A percentile compares a stretch with the other conserved stretches of the same genome.
These are phyloP conservation scores for Aricia agestis DNA, from an alignment of 1,140 invertebrate species.

Conservation along the genomic window DNA sequence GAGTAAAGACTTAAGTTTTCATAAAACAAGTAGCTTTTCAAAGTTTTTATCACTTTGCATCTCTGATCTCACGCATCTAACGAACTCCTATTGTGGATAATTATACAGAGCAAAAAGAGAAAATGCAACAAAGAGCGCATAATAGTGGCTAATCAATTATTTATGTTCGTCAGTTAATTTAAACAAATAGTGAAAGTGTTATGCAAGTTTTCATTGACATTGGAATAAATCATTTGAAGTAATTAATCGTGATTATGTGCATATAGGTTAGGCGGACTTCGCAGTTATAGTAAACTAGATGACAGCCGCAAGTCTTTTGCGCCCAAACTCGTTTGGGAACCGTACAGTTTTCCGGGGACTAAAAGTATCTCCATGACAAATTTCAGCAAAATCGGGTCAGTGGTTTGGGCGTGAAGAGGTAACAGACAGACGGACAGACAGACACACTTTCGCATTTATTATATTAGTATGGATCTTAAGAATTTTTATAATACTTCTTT, in stretches of 20 bases:
- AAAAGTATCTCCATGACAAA: too few relatives aligned
- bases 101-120: slow-evolving; percentile 12
- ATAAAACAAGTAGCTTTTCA: background rate
- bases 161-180: slow-evolving; percentile 6
- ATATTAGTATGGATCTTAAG: too few relatives aligned
- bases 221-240: background rate
- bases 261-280: background rate
- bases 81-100: background rate
- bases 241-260: background rate
- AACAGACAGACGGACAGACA: too few relatives aligned
- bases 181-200: slow-evolving; percentile 13
- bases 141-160: slow-evolving; percentile 4
- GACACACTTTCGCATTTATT: too few relatives aligned
- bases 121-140: slow-evolving; percentile 3
- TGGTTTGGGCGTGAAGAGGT: too few relatives aligned
- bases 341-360: too few relatives aligned
- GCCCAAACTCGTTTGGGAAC: too few relatives aligned
- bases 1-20: background rate
- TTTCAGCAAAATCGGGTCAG: too few relatives aligned
- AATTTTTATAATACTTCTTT: too few relatives aligned
- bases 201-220: background rate
- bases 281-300: too few relatives aligned
- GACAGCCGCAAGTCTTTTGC: too few relatives aligned
- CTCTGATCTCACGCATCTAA: background rate
- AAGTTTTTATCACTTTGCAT: background rate